phyloP scores from a whole-genome alignment of 2,113 vertebrate genomes.

The Oophaga pumilio region DNA sequence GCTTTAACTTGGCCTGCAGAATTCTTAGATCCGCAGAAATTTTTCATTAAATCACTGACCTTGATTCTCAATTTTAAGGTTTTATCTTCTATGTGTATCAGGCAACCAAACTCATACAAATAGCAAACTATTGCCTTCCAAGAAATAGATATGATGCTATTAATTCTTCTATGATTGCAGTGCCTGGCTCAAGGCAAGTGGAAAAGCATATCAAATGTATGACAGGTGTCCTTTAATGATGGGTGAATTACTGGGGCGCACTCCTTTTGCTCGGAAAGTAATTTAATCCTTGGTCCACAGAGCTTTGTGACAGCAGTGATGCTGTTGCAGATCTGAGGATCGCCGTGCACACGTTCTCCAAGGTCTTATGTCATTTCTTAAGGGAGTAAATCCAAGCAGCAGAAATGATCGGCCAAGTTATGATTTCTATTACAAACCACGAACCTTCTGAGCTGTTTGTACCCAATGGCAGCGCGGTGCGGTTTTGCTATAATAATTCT shows the following conservation, averaged over 20 bases:
- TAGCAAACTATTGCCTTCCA: constrained; percentile 15
- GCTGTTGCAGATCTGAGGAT: constrained; percentile 55
- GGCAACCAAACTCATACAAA: constrained; percentile 35
- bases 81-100: not conserved
- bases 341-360: constrained; percentile 47
- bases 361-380: constrained; percentile 55
- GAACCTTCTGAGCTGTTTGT: not conserved
- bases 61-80: constrained; percentile 27
- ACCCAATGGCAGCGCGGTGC: constrained; percentile 4
- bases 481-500: constrained; percentile 18
- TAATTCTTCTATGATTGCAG: constrained; percentile 51
- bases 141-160: constrained; percentile 42
- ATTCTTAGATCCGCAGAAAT: not conserved
- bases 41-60: constrained; percentile 38
- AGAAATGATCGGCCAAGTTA: constrained; percentile 36
- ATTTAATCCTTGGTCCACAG: constrained; percentile 55
- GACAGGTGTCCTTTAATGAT: constrained; percentile 38
- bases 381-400: constrained; percentile 47
- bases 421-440: constrained; percentile 49
- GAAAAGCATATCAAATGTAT: constrained; percentile 24
- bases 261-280: constrained; percentile 51
- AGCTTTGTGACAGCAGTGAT: constrained; percentile 55
- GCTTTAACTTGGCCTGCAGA: not conserved
- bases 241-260: constrained; percentile 55
- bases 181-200: constrained; percentile 45